Evolutionary conservation across 2,888 invertebrate genomes (phyloP).

Genomic region (Agrotis puta): DNA sequence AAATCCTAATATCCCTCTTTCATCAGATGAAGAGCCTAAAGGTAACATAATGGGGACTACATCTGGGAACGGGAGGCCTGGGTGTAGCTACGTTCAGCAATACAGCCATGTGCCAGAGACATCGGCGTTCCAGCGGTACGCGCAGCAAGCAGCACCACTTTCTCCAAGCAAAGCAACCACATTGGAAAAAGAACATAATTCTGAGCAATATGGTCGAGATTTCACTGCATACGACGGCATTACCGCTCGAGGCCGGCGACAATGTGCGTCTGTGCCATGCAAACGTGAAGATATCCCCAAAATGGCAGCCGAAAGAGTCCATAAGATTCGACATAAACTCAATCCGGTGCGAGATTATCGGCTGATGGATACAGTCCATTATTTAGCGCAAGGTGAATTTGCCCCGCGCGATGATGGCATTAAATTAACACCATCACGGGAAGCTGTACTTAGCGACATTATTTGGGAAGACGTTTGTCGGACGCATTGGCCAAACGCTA

Average conservation of each 20-base stretch:
- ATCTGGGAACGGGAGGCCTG: slow-evolving; percentile 74
- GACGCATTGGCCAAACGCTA: slow-evolving; percentile 87
- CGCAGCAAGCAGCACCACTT: slow-evolving; percentile 79
- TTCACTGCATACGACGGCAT: slow-evolving; percentile 88
- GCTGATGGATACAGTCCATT: slow-evolving; percentile 88
- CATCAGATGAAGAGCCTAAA: slow-evolving; percentile 81
- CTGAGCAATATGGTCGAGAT: slow-evolving; percentile 87
- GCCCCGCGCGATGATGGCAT: slow-evolving; percentile 88
- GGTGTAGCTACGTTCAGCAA: slow-evolving; percentile 86
- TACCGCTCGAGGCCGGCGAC: slow-evolving; percentile 84
- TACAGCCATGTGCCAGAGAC: slow-evolving; percentile 87
- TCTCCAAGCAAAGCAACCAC: slow-evolving; percentile 84
- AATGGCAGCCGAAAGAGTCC: slow-evolving; percentile 85
- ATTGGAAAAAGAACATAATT: slow-evolving; percentile 86
- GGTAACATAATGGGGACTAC: slow-evolving; percentile 71
- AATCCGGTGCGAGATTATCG: slow-evolving; percentile 88
- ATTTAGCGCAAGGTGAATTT: slow-evolving; percentile 88
- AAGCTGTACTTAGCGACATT: slow-evolving; percentile 88
- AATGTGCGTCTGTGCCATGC: slow-evolving; percentile 85
- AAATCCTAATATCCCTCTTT: slow-evolving; percentile 78
- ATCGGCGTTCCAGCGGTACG: slow-evolving; percentile 86
- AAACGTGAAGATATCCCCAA: slow-evolving; percentile 83
- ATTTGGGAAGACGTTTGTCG: slow-evolving; percentile 89
- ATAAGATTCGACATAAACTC: slow-evolving; percentile 86
- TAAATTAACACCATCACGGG: slow-evolving; percentile 86